Evolutionary conservation across 2,888 invertebrate species (phyloP), one percentile per base, ranked within the genome.

Genomic region (Agriopis marginaria): DNA sequence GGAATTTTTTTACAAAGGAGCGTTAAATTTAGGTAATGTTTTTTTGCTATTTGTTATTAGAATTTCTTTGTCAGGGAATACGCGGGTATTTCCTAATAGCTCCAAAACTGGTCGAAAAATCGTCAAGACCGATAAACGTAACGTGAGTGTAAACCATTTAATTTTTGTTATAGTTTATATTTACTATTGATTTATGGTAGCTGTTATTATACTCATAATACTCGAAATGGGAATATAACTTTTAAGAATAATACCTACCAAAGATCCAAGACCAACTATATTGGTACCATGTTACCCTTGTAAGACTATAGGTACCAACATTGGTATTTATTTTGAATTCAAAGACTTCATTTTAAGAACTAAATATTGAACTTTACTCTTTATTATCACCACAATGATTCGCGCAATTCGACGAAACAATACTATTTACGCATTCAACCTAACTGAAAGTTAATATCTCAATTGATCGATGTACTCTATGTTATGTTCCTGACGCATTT

Each of bases 111-210:
- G 32, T 32, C 32, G 32, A 0, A 5, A 32, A 32, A 32, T 32
- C 5, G 3, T 32, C 3, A 3, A 0, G 32, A 32, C 32, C 32
- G 32, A 5, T 32, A 32, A 32, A 32, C 32, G 32, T 32, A 5
- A 32, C 32, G 32, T 32, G 32, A 32, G 32, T 32, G 3, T 32
- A 32, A 32, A 32, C 32, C 5, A 32, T 32, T 23, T 1, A 23
- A 23, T 23, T 23, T 32, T 32, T 32, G 32, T 32, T 32, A 32
- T 32, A 32, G 32, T 32, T 32, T 32, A 32, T 32, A 5, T 47
- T 42, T 45, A 63, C 12, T 50, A 55, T 55, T 50, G 23, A 60
- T 68, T 58, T 54, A 50, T 63, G 70, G 70, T 70, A 63, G 70
- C 70, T 66, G 54, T 45, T 49, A 49, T 58, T 47, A n/a, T n/a